Evolutionary conservation across 1,140 invertebrate species (phyloP).

Genomic region (Drosophila teissieri): DNA sequence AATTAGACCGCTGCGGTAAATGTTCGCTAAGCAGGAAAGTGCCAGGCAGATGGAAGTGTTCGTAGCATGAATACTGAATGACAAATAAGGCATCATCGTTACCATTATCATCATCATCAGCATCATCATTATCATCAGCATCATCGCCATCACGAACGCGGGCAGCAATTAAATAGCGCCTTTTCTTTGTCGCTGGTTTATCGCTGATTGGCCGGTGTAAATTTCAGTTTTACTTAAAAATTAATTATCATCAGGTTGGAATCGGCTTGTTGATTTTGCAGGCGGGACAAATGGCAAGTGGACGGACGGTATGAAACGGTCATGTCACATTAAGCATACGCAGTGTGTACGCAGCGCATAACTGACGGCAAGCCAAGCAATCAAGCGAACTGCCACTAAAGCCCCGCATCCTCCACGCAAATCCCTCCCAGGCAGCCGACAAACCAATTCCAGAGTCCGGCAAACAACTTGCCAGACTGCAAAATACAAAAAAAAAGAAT

Average conservation of each 20-base stretch:
- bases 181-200: constrained; percentile 17
- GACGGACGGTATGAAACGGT: constrained; percentile 20
- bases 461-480: constrained; percentile 46
- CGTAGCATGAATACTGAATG: constrained; percentile 5
- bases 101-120: not conserved
- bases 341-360: constrained; percentile 66
- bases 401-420: constrained; percentile 5
- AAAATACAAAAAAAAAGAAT: not conserved
- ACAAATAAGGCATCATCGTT: not conserved
- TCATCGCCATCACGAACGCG: constrained; percentile 2
- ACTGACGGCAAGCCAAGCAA: constrained; percentile 55
- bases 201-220: constrained; percentile 41
- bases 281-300: constrained; percentile 3
- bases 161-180: constrained; percentile 29
- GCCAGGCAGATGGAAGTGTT: not conserved
- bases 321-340: constrained; percentile 78
- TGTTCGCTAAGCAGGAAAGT: not conserved
- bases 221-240: constrained; percentile 68
- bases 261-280: constrained; percentile 55
- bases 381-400: constrained; percentile 35
- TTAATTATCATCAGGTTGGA: constrained; percentile 66
- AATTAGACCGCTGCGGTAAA: constrained; percentile 21
- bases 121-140: not conserved
- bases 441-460: constrained; percentile 54
- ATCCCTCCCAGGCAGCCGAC: constrained; percentile 35